Conservation (phyloP, 2,797 vertebrate genomes). For the Pangasius sanitwongsei region DNA sequence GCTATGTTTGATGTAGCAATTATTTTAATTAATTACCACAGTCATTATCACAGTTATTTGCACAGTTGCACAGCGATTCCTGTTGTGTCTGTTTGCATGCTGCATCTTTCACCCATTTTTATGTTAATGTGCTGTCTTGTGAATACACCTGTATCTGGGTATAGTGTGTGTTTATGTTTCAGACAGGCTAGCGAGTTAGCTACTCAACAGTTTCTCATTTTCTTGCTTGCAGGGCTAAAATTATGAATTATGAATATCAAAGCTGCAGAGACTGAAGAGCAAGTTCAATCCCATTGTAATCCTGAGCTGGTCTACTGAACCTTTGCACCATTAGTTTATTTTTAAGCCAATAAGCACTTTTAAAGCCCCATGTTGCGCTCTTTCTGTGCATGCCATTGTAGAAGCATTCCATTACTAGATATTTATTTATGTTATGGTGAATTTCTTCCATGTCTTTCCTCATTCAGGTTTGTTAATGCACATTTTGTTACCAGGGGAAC, state of each 20-base stretch:
- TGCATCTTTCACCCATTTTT: slow-evolving; percentile 24
- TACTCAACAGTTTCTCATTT: slow-evolving; percentile 84
- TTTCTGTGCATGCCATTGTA: slow-evolving; percentile 73
- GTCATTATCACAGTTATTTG: slow-evolving; percentile 42
- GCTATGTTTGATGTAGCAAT: slow-evolving; percentile 11
- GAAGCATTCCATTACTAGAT: slow-evolving; percentile 78
- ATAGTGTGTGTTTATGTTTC: slow-evolving; percentile 62
- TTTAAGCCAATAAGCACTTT: slow-evolving; percentile 70
- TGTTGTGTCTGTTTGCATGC: slow-evolving; percentile 28
- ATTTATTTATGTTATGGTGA: slow-evolving; percentile 69
- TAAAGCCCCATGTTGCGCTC: slow-evolving; percentile 62
- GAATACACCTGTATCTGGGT: slow-evolving; percentile 61
- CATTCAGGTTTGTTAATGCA: slow-evolving; percentile 77
- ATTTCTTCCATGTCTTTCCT: slow-evolving; percentile 52
- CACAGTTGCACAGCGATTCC: slow-evolving; percentile 9
- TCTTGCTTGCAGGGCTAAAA: slow-evolving; percentile 94
- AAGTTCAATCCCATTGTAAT: slow-evolving; percentile 82
- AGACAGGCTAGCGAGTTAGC: slow-evolving; percentile 79
- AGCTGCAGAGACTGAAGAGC: slow-evolving; percentile 88
- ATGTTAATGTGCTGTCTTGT: slow-evolving; percentile 31
- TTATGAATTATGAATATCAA: slow-evolving; percentile 83
- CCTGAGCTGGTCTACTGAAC: slow-evolving; percentile 81
- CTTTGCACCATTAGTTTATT: slow-evolving; percentile 75
- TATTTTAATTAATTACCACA: slow-evolving; percentile 19
- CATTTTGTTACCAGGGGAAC: slow-evolving; percentile 66